Conservation (phyloP, 2,888 invertebrate species). For the Drosophila yooni region DNA sequence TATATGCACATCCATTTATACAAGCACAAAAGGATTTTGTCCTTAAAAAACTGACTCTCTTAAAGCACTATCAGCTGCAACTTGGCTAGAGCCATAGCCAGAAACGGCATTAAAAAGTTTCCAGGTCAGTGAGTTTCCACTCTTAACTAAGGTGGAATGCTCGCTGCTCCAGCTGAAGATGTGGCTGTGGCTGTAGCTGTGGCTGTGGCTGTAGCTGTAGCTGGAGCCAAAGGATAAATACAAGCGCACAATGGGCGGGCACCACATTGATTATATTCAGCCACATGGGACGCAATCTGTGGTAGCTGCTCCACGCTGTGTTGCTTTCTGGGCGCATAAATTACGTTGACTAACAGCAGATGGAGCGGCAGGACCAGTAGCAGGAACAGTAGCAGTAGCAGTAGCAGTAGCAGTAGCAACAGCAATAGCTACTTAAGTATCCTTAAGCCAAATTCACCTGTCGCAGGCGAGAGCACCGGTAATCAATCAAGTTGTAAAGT, state of each 20-base stretch:
- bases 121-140: constrained; percentile 76
- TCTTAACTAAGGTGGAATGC: constrained; percentile 37
- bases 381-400: background rate
- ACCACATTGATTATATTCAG: constrained; percentile 75
- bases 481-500: constrained; percentile 80
- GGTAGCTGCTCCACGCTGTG: constrained; percentile 54
- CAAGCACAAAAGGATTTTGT: constrained; percentile 33
- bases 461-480: constrained; percentile 58
- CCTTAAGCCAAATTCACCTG: constrained; percentile 66
- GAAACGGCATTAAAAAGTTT: constrained; percentile 58
- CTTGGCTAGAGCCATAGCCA: constrained; percentile 28
- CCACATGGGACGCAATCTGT: constrained; percentile 80
- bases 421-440: constrained; percentile 63
- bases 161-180: constrained; percentile 13
- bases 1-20: constrained; percentile 44
- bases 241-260: constrained; percentile 61
- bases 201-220: background rate
- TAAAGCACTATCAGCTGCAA: constrained; percentile 38
- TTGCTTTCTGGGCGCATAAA: constrained; percentile 67
- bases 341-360: constrained; percentile 57
- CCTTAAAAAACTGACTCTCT: constrained; percentile 27
- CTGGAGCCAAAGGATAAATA: constrained; percentile 59
- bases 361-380: constrained; percentile 2
- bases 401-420: constrained; percentile 2
- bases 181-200: background rate